Evolutionary conservation across 2,888 invertebrate species (phyloP).

Genomic region (Idaea dimidiata): DNA sequence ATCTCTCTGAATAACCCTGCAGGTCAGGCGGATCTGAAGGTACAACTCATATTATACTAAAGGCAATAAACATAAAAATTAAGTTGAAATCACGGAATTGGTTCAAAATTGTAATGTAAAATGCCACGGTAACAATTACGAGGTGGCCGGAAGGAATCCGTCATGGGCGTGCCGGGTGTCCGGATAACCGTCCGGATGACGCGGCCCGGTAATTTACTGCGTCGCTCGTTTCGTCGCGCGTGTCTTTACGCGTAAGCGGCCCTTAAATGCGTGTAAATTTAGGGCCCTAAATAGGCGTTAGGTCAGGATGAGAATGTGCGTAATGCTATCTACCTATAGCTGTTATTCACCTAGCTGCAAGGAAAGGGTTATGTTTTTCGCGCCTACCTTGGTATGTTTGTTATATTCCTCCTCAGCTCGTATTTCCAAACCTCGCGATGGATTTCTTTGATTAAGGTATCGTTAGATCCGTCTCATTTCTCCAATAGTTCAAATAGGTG

Average conservation of each 20-base stretch:
- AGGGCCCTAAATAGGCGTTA: neutral
- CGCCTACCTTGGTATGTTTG: no score
- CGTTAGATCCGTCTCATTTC: no score
- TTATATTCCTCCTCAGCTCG: no score
- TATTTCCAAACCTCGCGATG: no score
- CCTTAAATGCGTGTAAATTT: neutral
- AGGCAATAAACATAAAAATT: neutral
- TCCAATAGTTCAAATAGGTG: no score
- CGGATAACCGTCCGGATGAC: neutral
- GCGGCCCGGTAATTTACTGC: neutral
- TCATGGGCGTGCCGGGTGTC: neutral
- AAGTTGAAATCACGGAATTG: neutral
- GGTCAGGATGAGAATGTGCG: neutral
- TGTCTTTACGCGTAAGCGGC: neutral
- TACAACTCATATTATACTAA: no score
- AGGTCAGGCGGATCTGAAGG: no score
- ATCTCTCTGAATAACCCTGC: no score
- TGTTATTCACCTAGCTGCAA: no score
- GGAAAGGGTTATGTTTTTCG: no score
- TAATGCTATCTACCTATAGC: neutral
- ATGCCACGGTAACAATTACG: neutral
- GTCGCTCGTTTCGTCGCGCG: neutral
- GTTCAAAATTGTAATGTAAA: neutral
- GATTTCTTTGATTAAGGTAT: no score
- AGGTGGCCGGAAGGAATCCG: neutral